Percentiles rank a stretch among this genome's conserved stretches.
phyloP scores from a whole-genome alignment of 2,797 vertebrate genomes.

The Pipistrellus kuhlii region DNA sequence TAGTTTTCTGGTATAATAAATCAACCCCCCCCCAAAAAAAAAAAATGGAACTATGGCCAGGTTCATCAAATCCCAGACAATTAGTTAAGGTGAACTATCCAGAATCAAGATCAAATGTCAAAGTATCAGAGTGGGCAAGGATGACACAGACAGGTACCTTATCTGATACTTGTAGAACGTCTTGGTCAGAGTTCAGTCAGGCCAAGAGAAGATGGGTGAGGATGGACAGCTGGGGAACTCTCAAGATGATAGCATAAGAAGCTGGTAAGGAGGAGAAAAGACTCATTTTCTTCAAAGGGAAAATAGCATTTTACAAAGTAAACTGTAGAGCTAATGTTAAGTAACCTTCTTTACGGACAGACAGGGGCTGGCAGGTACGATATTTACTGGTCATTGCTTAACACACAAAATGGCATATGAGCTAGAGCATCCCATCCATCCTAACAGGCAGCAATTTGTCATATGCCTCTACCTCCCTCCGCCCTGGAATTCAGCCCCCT shows the following conservation, averaged over 20 bases:
- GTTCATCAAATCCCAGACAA: neutral
- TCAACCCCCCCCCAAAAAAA: neutral
- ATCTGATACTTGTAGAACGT: neutral
- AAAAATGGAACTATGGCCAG: neutral
- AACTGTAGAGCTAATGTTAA: neutral
- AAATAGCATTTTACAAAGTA: neutral
- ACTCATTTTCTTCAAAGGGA: neutral
- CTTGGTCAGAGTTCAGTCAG: neutral
- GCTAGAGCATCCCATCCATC: neutral
- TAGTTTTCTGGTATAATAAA: neutral
- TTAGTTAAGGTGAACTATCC: neutral
- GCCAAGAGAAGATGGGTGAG: slow-evolving; percentile 2
- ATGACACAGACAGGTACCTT: neutral
- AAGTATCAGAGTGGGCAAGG: neutral
- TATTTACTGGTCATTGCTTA: neutral
- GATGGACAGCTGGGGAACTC: neutral
- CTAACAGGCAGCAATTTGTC: neutral
- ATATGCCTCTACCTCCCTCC: neutral
- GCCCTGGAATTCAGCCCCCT: neutral
- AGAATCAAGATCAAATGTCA: neutral
- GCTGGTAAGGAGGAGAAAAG: neutral
- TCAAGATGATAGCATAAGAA: neutral
- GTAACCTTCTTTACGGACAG: neutral
- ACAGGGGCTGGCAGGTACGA: neutral
- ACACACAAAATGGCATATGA: neutral